Percentiles rank a stretch among this genome's conserved stretches.
Evolutionary conservation across 2,113 vertebrate species (phyloP).

Genomic region (Phaethon lepturus): DNA sequence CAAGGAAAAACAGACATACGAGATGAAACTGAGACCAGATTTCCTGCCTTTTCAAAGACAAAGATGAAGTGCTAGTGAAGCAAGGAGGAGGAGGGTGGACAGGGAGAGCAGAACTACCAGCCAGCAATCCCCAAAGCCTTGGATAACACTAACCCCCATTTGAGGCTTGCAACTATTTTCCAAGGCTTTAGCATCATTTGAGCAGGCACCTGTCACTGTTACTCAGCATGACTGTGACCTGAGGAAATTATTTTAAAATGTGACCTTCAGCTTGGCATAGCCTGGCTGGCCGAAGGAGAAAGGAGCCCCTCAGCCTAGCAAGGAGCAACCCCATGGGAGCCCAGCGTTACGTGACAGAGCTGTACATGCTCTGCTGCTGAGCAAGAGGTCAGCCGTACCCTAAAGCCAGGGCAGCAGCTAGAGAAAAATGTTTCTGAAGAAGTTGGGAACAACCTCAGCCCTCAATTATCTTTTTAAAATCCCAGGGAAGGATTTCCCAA

Average conservation of each 20-base stretch:
- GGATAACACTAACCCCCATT: not conserved
- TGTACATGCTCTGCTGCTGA: not conserved
- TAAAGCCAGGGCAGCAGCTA: not conserved
- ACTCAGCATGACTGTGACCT: not conserved
- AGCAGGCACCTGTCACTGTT: conserved; percentile 53
- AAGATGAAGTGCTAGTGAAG: not conserved
- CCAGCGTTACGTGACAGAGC: rapidly evolving
- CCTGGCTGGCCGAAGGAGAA: not conserved
- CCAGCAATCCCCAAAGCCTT: not conserved
- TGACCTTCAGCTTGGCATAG: conserved; percentile 26
- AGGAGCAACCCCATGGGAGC: not conserved
- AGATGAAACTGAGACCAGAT: not conserved
- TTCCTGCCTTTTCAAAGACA: not conserved
- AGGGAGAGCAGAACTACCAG: not conserved
- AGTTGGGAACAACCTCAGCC: not conserved
- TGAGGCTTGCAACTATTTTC: not conserved
- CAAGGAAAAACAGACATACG: not conserved
- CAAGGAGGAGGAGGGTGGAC: not conserved
- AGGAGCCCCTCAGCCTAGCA: not conserved
- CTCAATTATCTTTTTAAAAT: not conserved
- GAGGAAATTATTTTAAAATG: conserved; percentile 27
- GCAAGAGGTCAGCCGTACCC: not conserved
- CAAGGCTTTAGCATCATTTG: conserved; percentile 43
- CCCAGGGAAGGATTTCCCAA: not conserved
- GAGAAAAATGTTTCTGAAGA: not conserved